Conservation (phyloP, 1,140 invertebrate species). For the Drosophila repleta region DNA sequence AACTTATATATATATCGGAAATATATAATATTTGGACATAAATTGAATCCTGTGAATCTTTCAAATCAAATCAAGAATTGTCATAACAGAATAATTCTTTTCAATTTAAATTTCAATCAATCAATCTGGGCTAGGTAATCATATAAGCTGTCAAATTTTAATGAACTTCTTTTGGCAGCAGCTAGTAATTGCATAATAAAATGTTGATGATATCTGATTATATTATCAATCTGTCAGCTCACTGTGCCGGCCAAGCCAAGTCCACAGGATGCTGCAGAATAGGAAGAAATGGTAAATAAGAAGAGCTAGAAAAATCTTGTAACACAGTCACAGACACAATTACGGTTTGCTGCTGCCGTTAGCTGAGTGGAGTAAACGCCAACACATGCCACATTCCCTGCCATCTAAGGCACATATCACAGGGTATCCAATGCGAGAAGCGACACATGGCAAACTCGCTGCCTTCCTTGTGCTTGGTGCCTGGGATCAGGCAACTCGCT, state of each 20-base stretch:
- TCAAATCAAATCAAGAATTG: too few relatives aligned
- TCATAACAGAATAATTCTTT: too few relatives aligned
- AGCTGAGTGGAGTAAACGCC: background rate
- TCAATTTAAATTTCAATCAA: too few relatives aligned
- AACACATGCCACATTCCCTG: conserved; percentile 37
- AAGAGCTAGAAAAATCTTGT: conserved; percentile 27
- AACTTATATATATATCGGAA: too few relatives aligned
- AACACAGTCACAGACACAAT: conserved; percentile 51
- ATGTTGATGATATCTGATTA: background rate
- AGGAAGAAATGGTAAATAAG: conserved; percentile 9
- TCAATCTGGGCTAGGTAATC: too few relatives aligned
- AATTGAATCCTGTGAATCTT: too few relatives aligned
- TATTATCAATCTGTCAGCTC: background rate
- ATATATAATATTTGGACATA: too few relatives aligned
- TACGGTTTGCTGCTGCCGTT: conserved; percentile 29
- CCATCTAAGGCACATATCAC: conserved; percentile 1
- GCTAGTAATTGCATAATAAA: too few relatives aligned
- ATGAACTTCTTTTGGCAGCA: too few relatives aligned
- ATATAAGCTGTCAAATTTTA: too few relatives aligned
- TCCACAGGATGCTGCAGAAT: background rate
- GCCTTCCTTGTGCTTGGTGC: conserved; percentile 29
- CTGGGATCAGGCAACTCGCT: conserved; percentile 38
- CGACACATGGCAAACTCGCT: too few relatives aligned
- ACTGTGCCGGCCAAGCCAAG: conserved; percentile 10
- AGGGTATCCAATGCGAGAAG: conserved; percentile 10